Evolutionary conservation across 2,888 invertebrate species (phyloP), one percentile per base, ranked within the genome.

Genomic region (Cheilosia variabilis): DNA sequence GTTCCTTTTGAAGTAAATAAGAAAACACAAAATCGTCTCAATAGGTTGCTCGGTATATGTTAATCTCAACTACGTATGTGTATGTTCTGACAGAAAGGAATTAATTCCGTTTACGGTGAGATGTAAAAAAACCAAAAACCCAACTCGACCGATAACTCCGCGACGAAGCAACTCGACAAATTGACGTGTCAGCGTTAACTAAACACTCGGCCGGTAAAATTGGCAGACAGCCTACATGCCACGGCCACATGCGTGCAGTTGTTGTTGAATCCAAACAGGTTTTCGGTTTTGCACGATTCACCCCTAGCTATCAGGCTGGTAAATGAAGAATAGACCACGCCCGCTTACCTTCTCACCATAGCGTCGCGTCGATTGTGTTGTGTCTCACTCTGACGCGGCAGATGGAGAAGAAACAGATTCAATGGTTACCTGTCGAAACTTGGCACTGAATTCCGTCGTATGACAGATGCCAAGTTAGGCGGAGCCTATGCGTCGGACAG

Each of bases 111-210:
- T 73, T n/a, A 69, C 24, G 24, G 24, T 43, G 43, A 52, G 22
- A 57, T 17, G n/a, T 19, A 62, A 60, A 37, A 81, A 55, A 68
- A 75, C 7, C n/a, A 15, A 41, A 65, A 65, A 22, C 17, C 27
- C 6, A 27, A 6, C 27, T 27, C 27, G 27, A 58, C 75, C 68
- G 78, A 81, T 53, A 71, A 76, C 62, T 66, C 68, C 80, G 81
- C 89, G 88, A 83, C 87, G 86, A 87, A 77, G 83, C 89, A 89
- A 90, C 90, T 90, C 89, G 88, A 88, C 90, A 89, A 90, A 89
- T 90, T 89, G 90, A 90, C 89, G 89, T 90, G 90, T 89, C 89
- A 89, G 89, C 89, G 89, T 88, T 87, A 90, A 89, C 90, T 90
- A 89, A 89, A 87, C 88, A 89, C 88, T 90, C 89, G 88, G 76